Percentiles rank a stretch among this genome's conserved stretches.
Evolutionary conservation across 1,140 invertebrate genomes (phyloP).

Genomic region (Vollenhovia emeryi): DNA sequence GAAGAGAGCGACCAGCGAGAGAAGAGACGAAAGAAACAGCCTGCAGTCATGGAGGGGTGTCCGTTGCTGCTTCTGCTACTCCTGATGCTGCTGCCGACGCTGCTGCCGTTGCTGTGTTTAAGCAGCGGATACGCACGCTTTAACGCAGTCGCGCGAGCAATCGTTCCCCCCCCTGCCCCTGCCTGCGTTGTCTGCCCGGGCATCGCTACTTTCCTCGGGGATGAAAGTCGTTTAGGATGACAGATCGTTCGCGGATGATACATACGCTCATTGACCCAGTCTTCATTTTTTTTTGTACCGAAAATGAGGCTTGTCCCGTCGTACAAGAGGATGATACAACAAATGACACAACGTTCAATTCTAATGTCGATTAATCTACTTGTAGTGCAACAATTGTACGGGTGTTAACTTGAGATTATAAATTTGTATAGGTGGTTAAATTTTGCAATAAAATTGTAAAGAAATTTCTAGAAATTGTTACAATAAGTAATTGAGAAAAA

Average conservation of each 20-base stretch:
- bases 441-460: not conserved
- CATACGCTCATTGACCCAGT: slow-evolving; percentile 2
- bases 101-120: slow-evolving; percentile 69
- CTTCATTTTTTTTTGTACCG: not conserved
- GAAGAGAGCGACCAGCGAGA: slow-evolving; percentile 66
- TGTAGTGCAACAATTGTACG: not conserved
- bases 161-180: slow-evolving; percentile 56
- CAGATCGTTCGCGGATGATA: slow-evolving; percentile 33
- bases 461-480: not conserved
- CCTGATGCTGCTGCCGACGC: slow-evolving; percentile 59
- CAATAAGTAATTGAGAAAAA: not conserved
- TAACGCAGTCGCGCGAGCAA: slow-evolving; percentile 66
- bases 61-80: slow-evolving; percentile 68
- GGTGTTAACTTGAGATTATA: not conserved
- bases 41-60: slow-evolving; percentile 68
- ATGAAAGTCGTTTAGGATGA: slow-evolving; percentile 63
- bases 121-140: slow-evolving; percentile 71
- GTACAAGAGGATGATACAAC: not conserved
- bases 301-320: not conserved
- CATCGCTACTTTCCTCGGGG: slow-evolving; percentile 55
- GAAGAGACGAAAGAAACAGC: slow-evolving; percentile 71
- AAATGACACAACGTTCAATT: not conserved
- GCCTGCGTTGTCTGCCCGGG: slow-evolving; percentile 2
- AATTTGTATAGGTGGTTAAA: not conserved
- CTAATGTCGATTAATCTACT: slow-evolving; percentile 9